A percentile compares a stretch with the other conserved stretches of the same genome.
phyloP scores from a whole-genome alignment of 2,888 invertebrate species.

The Hemistola chrysoprasaria region DNA sequence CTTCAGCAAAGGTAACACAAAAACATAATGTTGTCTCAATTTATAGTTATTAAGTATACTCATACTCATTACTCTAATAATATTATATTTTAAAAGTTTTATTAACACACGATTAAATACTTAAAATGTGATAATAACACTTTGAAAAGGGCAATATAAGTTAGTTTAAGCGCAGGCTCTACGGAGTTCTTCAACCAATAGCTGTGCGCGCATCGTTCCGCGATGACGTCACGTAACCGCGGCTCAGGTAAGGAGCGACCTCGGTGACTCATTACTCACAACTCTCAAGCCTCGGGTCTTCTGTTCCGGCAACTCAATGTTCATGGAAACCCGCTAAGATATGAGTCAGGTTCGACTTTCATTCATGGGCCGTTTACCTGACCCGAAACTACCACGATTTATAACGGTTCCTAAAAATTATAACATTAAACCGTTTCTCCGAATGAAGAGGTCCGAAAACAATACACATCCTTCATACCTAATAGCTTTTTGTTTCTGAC shows the following conservation, averaged over 20 bases:
- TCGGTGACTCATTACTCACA: constrained; percentile 32
- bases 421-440: constrained; percentile 30
- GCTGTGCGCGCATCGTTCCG: constrained; percentile 52
- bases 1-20: no score
- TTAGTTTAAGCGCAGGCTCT: background rate
- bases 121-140: no score
- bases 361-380: constrained; percentile 30
- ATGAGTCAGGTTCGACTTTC: constrained; percentile 35
- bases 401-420: constrained; percentile 31
- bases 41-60: no score
- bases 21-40: no score
- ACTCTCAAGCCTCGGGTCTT: constrained; percentile 19
- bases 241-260: constrained; percentile 19
- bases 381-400: constrained; percentile 11
- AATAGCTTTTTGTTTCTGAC: background rate
- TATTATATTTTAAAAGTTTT: no score
- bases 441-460: no score
- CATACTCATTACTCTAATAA: no score
- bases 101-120: no score
- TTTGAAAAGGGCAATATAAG: no score
- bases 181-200: constrained; percentile 14
- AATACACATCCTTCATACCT: background rate
- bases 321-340: constrained; percentile 25
- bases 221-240: constrained; percentile 52
- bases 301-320: constrained; percentile 38